These are phyloP conservation scores for Cherax destructor DNA, from an alignment of 1,140 invertebrate genomes.

Conservation along the genomic window DNA sequence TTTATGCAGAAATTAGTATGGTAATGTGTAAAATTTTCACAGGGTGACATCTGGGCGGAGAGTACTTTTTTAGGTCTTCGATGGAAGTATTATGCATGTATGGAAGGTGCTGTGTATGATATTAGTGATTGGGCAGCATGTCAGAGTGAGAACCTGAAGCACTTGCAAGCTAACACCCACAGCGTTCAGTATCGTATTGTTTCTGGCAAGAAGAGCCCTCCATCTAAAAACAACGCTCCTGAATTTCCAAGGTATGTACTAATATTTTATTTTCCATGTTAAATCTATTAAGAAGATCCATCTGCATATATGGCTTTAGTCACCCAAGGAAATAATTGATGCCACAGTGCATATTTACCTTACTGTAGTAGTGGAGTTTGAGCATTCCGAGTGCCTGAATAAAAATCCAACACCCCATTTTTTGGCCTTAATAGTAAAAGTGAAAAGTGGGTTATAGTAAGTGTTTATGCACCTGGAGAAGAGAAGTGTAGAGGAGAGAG, in stretches of 20 bases:
- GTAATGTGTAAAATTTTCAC: slow-evolving; percentile 61
- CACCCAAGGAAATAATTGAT: too few relatives aligned
- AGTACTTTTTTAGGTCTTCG: slow-evolving; percentile 89
- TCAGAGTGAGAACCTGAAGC: slow-evolving; percentile 79
- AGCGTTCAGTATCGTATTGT: slow-evolving; percentile 94
- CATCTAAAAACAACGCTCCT: slow-evolving; percentile 53
- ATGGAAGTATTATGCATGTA: slow-evolving; percentile 97
- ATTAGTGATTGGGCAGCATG: slow-evolving; percentile 97
- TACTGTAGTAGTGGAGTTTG: too few relatives aligned
- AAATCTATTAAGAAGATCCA: too few relatives aligned
- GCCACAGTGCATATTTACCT: too few relatives aligned
- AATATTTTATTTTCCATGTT: background rate
- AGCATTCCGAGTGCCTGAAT: too few relatives aligned
- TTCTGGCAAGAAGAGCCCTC: slow-evolving; percentile 78
- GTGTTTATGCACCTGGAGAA: too few relatives aligned
- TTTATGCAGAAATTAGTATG: too few relatives aligned
- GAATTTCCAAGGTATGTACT: slow-evolving; percentile 61
- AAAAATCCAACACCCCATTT: too few relatives aligned
- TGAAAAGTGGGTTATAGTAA: too few relatives aligned
- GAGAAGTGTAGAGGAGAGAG: too few relatives aligned
- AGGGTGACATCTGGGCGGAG: slow-evolving; percentile 98
- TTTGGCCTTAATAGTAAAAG: too few relatives aligned
- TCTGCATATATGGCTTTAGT: too few relatives aligned
- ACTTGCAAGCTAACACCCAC: slow-evolving; percentile 86
- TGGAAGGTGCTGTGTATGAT: slow-evolving; percentile 95